Evolutionary conservation across 2,888 invertebrate species (phyloP).

Genomic region (Matsumyia berberina): DNA sequence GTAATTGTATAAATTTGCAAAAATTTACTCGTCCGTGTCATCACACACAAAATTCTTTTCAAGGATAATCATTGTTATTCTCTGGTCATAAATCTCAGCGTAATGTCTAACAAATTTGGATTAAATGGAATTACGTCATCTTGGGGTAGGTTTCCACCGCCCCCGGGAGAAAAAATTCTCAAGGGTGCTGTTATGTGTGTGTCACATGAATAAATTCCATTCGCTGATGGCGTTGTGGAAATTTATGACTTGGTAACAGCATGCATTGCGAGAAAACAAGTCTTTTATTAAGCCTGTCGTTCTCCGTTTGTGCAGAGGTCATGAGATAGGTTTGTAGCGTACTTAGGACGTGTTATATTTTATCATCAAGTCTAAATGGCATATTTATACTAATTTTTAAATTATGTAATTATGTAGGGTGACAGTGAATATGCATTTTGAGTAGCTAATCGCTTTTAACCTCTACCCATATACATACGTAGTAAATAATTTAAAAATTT

Average conservation of each 20-base stretch:
- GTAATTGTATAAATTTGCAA: too few relatives aligned
- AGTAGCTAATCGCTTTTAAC: too few relatives aligned
- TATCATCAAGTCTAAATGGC: too few relatives aligned
- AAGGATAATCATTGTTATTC: constrained; percentile 10
- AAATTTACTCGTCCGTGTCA: too few relatives aligned
- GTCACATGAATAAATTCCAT: constrained; percentile 23
- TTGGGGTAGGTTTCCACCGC: not conserved
- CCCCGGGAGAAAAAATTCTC: not conserved
- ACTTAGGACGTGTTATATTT: too few relatives aligned
- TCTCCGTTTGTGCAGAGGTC: too few relatives aligned
- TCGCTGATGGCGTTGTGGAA: not conserved
- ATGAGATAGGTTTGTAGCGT: too few relatives aligned
- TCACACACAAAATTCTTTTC: not conserved
- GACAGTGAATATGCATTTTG: too few relatives aligned
- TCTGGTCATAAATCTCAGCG: constrained; percentile 12
- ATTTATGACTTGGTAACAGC: constrained; percentile 11
- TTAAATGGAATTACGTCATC: constrained; percentile 14
- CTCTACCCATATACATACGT: too few relatives aligned
- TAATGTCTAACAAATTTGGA: constrained; percentile 12
- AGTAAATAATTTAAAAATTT: too few relatives aligned
- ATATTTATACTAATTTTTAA: too few relatives aligned
- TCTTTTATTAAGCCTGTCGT: not conserved
- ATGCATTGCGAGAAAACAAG: not conserved
- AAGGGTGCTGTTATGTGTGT: constrained; percentile 25
- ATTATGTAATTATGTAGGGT: too few relatives aligned